Conservation (phyloP, 2,113 vertebrate genomes). For the Leptodactylus fuscus region DNA sequence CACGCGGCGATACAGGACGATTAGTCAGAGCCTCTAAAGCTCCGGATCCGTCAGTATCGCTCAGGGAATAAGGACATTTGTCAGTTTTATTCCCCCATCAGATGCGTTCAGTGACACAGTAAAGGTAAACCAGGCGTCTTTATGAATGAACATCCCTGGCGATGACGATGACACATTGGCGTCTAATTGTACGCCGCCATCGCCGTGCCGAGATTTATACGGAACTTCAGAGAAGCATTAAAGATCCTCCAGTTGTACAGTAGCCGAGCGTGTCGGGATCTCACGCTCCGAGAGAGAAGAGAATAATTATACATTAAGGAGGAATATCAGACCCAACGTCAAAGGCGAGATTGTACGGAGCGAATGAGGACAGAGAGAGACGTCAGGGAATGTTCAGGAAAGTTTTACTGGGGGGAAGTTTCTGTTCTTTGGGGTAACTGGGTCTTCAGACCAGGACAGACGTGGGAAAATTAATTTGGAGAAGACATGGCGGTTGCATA, state of each 20-base stretch:
- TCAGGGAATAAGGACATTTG: slow-evolving; percentile 4
- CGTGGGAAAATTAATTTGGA: too few relatives aligned
- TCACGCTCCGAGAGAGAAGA: background rate
- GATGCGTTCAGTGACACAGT: background rate
- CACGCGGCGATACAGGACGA: background rate
- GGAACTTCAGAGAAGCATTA: slow-evolving; percentile 29
- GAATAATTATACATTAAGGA: slow-evolving; percentile 37
- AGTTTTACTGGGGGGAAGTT: too few relatives aligned
- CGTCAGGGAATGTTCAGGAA: too few relatives aligned
- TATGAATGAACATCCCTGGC: background rate
- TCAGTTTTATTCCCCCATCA: slow-evolving; percentile 1
- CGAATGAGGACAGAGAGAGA: background rate
- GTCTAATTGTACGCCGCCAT: background rate
- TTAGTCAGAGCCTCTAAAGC: slow-evolving; percentile 27
- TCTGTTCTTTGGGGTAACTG: too few relatives aligned
- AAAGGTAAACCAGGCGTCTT: slow-evolving; percentile 41
- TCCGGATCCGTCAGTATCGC: slow-evolving; percentile 21
- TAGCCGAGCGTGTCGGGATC: slow-evolving; percentile 20
- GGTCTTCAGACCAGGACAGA: too few relatives aligned
- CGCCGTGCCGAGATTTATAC: slow-evolving; percentile 23
- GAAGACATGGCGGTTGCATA: too few relatives aligned
- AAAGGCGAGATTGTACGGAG: background rate
- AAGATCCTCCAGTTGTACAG: background rate
- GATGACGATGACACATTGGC: background rate
- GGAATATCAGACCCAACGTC: background rate